Base-by-base conservation (phyloP, 2,113 vertebrate species). In the Lichenostomus cassidix region DNA sequence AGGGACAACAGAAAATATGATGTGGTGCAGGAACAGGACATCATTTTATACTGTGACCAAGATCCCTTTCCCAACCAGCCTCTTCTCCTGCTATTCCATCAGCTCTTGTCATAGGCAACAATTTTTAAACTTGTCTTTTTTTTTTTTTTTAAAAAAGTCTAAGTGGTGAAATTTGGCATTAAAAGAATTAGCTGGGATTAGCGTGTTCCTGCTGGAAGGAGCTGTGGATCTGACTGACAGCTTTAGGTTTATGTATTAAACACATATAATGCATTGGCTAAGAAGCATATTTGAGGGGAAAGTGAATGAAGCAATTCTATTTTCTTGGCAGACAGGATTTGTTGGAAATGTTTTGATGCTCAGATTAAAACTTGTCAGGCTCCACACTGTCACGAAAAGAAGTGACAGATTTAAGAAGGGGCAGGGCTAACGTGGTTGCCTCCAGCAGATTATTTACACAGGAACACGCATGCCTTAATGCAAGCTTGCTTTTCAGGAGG, bases 201-300 rank as follows among this genome's bases (percentile, higher is more conserved):
- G 49, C 16, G 58, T 33, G 35, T 44, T 86, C 63, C 79, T 90
- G 20, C 42, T 85, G 77, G 55, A 95, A 91, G 59, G 29, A 89
- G 31, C 33, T 63, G 42, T 41, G n/a, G 49, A 29, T 82, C 58
- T 91, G 77, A 89, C 21, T 74, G 70, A 73, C 0, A 5, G 77
- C 17, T 89, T 91, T 74, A 78, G 75, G 29, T 86, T 93, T 74
- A 71, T 53, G 25, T 64, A 90, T 92, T 92, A 92, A 93, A 90
- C 31, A 88, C 49, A 31, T 41, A 27, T 17, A 83, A 83, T 52
- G 44, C 59, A 94, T 70, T 67, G 81, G 52, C 62, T 88, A 64
- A 92, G 80, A 75, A 73, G 47, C 25, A 64, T 64, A 78, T 63
- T 90, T 71, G 79, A 90, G 28, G 69, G 27, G 44, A 88, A 88